Evolutionary conservation across 2,888 invertebrate species (phyloP).

Genomic region (Ferrisia virgata): DNA sequence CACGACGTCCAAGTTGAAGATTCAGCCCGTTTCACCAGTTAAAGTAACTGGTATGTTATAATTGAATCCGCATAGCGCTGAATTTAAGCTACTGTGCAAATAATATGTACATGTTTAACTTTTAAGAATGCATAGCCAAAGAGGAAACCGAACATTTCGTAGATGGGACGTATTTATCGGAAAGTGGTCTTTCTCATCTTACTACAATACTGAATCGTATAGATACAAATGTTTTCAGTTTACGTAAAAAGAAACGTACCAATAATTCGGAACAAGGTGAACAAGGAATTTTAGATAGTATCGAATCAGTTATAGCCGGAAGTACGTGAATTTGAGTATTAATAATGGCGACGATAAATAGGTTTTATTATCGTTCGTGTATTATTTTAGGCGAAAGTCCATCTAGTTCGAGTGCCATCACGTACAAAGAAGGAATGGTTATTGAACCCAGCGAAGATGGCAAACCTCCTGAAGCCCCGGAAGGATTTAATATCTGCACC

Average conservation of each 20-base stretch:
- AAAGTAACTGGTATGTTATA: conserved; percentile 52
- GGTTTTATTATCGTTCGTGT: neutral
- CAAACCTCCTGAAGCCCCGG: conserved; percentile 65
- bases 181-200: conserved; percentile 81
- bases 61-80: no score
- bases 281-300: conserved; percentile 76
- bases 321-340: neutral
- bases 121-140: conserved; percentile 27
- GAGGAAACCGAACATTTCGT: conserved; percentile 54
- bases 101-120: no score
- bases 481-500: conserved; percentile 75
- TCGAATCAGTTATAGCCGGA: conserved; percentile 74
- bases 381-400: conserved; percentile 48
- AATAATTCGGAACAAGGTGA: conserved; percentile 54
- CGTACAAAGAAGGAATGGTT: conserved; percentile 77
- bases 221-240: conserved; percentile 43
- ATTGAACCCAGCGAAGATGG: conserved; percentile 75
- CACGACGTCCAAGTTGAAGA: conserved; percentile 50
- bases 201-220: conserved; percentile 64
- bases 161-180: conserved; percentile 88
- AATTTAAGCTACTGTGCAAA: no score
- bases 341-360: neutral
- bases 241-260: conserved; percentile 44
- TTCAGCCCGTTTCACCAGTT: conserved; percentile 55
- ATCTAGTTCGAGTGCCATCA: conserved; percentile 52